Base-by-base conservation (phyloP, 2,113 vertebrate genomes). In the Campylomormyrus tamandua region DNA sequence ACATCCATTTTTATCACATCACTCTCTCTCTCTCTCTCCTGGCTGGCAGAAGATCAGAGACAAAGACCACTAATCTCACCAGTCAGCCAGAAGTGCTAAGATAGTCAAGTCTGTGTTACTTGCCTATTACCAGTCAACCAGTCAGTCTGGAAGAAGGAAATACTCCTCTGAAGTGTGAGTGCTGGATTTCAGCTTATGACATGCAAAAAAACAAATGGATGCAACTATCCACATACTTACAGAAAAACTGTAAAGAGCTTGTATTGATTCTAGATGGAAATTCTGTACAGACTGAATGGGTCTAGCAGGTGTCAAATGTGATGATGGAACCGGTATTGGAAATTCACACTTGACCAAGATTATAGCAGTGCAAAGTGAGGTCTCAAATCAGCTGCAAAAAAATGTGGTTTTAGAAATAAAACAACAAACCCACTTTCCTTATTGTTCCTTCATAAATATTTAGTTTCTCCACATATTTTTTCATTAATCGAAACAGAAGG, bases 301-400 rank as follows among this genome's bases (percentile, higher is more conserved):
- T 94, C 93, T 94, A 92, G 92, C 92, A 94, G 94, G 94, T 95
- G 93, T 94, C 95, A 95, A 95, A 94, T 95, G 94, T 95, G 94
- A 95, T 95, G 95, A 95, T 95, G 94, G 94, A 94, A 95, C 92
- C 90, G 92, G 92, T 93, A 92, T 94, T 92, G 93, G 92, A 94
- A 94, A 93, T 95, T 95, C 93, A 93, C 93, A 93, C 93, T 94
- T 93, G 93, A 93, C 94, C 94, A 95, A 94, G 94, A 95, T 96
- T 95, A 95, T 92, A 91, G 94, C 91, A 39, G 27, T 90, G 90
- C 90, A 80, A 91, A 86, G 88, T 91, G 93, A 91, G 93, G 89
- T 91, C 46, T 92, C 83, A 66, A 49, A 90, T 92, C 95, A 95
- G 94, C 95, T 95, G 95, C 94, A 92, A 94, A 96, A 95, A 94